Base-by-base conservation (phyloP, 1,140 invertebrate genomes). In the Lanistes nyassanus region DNA sequence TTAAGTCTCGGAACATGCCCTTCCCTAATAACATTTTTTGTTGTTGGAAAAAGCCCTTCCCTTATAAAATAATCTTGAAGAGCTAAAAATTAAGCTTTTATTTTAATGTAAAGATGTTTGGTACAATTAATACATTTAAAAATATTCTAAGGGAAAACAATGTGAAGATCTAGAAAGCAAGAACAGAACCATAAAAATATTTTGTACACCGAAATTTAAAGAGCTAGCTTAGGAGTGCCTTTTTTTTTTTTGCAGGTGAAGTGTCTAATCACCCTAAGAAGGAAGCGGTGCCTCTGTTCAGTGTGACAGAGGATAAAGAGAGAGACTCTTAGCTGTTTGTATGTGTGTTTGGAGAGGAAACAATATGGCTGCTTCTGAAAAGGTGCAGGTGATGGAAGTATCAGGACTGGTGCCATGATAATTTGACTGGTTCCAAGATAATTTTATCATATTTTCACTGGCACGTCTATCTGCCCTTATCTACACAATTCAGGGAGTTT, bases 271-370 rank as follows among this genome's bases (percentile, higher is more conserved):
- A 60, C n/a, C 70, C 70, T 11, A 72, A 72, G 70, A 72, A 72
- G 36, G 55, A 72, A 55, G 55, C 70, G 3, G 70, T 72, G 36
- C 55, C 70, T 42, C 36, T 72, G 23, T 72, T 72, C 55, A 58
- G n/a, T 34, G 34, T 34, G 2, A 4, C 55, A 71, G 26, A 70
- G 23, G 36, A 7, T 34, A 16, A 47, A 47, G 42, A 47, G 42
- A 55, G 53, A 7, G 34, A 58, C 68, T 37, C 51, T 31, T 56
- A 58, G 29, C 23, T 53, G 13, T 11, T 36, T 21, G 29, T 21
- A 3, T 23, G 6, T 23, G 31, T 65, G 65, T 13, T 23, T n/a
- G 11, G 2, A 19, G n/a, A 16, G 6, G 3, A 21, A 34, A 36
- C n/a, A 29, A 55, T n/a, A 21, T 39, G 0, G 16, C 26, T 55